Evolutionary conservation across 1,140 invertebrate genomes (phyloP), one percentile per base, ranked within the genome.

Genomic region (Microplitis mediator): DNA sequence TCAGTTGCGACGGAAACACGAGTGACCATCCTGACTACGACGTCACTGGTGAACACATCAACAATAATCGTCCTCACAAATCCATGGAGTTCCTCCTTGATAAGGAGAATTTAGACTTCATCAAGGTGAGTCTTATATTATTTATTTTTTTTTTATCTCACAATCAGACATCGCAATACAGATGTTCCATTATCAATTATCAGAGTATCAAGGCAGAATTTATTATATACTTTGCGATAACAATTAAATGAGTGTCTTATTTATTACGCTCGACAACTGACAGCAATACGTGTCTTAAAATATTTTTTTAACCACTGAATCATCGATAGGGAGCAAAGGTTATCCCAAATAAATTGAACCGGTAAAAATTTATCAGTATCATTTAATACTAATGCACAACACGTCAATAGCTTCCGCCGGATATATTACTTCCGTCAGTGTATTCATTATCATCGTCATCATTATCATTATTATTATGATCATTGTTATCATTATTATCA

Each of bases 31-130:
- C 65, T 64, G 69, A 76, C 52, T 54, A 76, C 60, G 62, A 52
- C 23, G 65, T 69, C 34, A 61, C 58, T 11, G 54, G 62, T 66
- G 84, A 90, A 76, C 83, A 86, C 71, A 80, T 82, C 77, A 83
- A 86, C 73, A 84, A 87, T 11, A 45, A 45, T 74, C 85, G 93
- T 75, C 91, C 94, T 71, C 93, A 94, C 89, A 95, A 95, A 88
- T 95, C 93, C 87, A 96, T 97, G 95, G 95, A 97, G 90, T 96
- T 95, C 88, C 91, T 97, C 79, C 90, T 97, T 80, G 94, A 96
- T 87, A 95, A 95, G 87, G 93, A 95, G 80, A 96, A 95, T 87
- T 90, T 94, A 80, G 91, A 90, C 77, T 90, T 91, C 75, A 90
- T 91, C 73, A 90, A 93, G 92, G 93, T 93, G 80, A 90, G 82